Evolutionary conservation across 37 sponge, comb jelly and placozoan species (phyloP), one percentile per base, ranked within the genome.

Genomic region (Beroe forskalii): DNA sequence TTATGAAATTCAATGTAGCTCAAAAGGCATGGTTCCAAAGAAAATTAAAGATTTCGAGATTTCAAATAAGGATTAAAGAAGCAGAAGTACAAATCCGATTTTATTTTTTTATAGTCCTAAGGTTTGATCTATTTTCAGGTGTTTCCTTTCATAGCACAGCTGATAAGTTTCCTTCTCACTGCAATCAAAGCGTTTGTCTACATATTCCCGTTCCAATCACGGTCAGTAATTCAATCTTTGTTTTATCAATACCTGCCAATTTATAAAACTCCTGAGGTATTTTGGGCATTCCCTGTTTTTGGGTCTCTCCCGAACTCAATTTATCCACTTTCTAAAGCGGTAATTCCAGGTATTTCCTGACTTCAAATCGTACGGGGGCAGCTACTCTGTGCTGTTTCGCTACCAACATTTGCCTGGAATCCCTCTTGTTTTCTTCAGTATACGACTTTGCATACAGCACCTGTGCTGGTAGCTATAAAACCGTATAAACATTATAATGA

Each of bases 61-160:
- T n/a, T n/a, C n/a, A n/a, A n/a, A n/a, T n/a, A n/a, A n/a, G n/a
- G n/a, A n/a, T n/a, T n/a, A n/a, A n/a, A n/a, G n/a, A n/a, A n/a
- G n/a, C n/a, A n/a, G n/a, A n/a, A n/a, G n/a, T n/a, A n/a, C n/a
- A n/a, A n/a, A n/a, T n/a, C n/a, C n/a, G n/a, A n/a, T n/a, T n/a
- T n/a, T n/a, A n/a, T n/a, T n/a, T n/a, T n/a, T n/a, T n/a, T n/a
- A n/a, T n/a, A n/a, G n/a, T n/a, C n/a, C n/a, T n/a, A n/a, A n/a
- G n/a, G n/a, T n/a, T n/a, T n/a, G n/a, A n/a, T n/a, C n/a, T n/a
- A n/a, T n/a, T n/a, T n/a, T 8, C 32, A 69, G 72, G 86, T 80
- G 25, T 80, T 80, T 27, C 86, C 86, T 4, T 80, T 80, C 86
- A 80, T 80, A 22, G 86, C 86, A 3, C 86, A 80, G 31, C n/a